These are phyloP conservation scores for Geothlypis trichas DNA, from an alignment of 2,113 vertebrate species.

Conservation along the genomic window DNA sequence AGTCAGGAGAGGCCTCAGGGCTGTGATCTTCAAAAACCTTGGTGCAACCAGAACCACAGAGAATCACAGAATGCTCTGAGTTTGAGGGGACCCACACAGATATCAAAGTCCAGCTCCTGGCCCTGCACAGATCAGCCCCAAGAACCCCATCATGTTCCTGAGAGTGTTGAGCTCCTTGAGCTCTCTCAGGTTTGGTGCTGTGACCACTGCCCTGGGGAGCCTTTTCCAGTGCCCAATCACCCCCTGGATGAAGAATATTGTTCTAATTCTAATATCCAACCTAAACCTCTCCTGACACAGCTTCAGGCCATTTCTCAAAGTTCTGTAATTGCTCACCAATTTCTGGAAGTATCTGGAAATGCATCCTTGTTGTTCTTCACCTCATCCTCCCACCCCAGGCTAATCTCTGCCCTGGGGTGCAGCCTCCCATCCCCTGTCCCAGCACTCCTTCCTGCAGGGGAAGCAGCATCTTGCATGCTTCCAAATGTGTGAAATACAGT, in stretches of 20 bases:
- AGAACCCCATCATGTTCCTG: neutral
- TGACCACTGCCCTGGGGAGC: neutral
- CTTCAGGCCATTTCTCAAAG: neutral
- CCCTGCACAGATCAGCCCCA: neutral
- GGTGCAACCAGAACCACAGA: neutral
- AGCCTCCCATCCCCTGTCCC: neutral
- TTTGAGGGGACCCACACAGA: no score
- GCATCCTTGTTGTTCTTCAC: neutral
- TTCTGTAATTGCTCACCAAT: neutral
- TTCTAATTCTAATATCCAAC: neutral
- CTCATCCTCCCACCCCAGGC: accelerated
- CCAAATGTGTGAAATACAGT: neutral
- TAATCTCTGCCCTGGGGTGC: neutral
- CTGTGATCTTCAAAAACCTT: neutral
- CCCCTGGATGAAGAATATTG: neutral
- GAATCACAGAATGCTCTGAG: neutral
- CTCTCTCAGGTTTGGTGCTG: neutral
- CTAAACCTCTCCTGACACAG: neutral
- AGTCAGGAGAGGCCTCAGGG: neutral
- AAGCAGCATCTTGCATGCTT: neutral
- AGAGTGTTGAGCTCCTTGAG: neutral
- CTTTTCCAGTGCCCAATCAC: neutral
- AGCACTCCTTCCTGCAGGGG: neutral
- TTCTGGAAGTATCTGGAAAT: neutral
- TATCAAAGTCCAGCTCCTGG: neutral